These are phyloP conservation scores for Apostichopus parvimensis DNA, from an alignment of 35 echinoderm and acorn worm genomes.

Conservation along the genomic window DNA sequence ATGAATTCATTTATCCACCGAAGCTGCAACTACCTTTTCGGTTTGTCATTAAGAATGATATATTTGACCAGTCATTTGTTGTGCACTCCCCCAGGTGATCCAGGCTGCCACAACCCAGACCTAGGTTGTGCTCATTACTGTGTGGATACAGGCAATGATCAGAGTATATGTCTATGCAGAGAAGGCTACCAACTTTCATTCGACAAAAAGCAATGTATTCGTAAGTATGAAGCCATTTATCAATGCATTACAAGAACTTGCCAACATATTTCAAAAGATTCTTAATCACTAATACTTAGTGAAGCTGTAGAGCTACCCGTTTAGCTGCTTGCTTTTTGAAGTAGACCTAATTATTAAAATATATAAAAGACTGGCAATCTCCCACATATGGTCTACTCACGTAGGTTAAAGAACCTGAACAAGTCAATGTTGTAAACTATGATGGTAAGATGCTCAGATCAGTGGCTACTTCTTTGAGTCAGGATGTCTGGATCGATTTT, in stretches of 20 bases:
- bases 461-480: background rate
- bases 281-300: too few species aligned
- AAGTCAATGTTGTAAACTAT: background rate
- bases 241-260: too few species aligned
- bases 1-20: too few species aligned
- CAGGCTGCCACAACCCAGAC: constrained; percentile 83
- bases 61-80: background rate
- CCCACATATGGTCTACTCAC: too few species aligned
- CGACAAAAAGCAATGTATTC: constrained; percentile 81
- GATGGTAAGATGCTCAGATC: background rate
- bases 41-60: too few species aligned
- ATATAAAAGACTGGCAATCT: too few species aligned
- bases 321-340: too few species aligned
- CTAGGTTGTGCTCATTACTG: constrained; percentile 92
- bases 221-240: constrained; percentile 73
- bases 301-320: too few species aligned
- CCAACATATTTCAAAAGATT: too few species aligned
- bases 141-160: constrained; percentile 78
- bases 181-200: constrained; percentile 70
- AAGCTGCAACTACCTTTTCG: too few species aligned
- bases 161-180: constrained; percentile 80
- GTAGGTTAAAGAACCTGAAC: background rate
- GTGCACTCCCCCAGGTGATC: constrained; percentile 61
- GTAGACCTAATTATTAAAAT: too few species aligned
- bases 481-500: constrained; percentile 4